Evolutionary conservation across 2,888 invertebrate species (phyloP), one percentile per base, ranked within the genome.

Genomic region (Ormyrus thymus): DNA sequence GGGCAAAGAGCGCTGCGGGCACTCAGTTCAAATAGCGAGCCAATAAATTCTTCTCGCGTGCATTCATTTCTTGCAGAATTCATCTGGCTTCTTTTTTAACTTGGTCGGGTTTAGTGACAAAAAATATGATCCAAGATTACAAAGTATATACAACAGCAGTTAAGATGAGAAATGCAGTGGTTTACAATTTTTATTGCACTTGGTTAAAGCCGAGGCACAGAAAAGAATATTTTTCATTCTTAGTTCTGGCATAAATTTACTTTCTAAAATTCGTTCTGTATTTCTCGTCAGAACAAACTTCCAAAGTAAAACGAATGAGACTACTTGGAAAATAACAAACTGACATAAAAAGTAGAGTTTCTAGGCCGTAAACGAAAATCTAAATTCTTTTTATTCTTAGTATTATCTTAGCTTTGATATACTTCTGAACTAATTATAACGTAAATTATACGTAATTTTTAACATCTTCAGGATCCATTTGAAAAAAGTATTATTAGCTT

Each of bases 111-210:
- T n/a, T 46, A 59, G 9, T 50, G 29, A 11, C 43, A 50, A 68
- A 51, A 46, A 10, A 75, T 59, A 56, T 55, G 29, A 51, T 11
- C 46, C 2, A 9, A 58, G 70, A 64, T 64, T 65, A 65, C 58
- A 29, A 65, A 51, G 65, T 29, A 6, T n/a, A 11, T 29, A 4
- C 29, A 29, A 29, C 15, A 46, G n/a, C 9, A 71, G 58, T 48
- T 70, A 43, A 6, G 11, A 61, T 62, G 68, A 76, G 65, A 71
- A 71, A 71, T 59, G 58, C 51, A n/a, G 61, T 78, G 68, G 62
- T 73, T 72, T 56, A 78, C 61, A 55, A 68, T 61, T 78, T 71
- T 62, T 61, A 72, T 65, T 55, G 50, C 43, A 50, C 11, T 48
- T 11, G 29, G 29, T 53, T 29, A 29, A 6, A 56, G 58, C 4